Base-by-base conservation (phyloP, 2,888 invertebrate species). In the Polyploca ridens region DNA sequence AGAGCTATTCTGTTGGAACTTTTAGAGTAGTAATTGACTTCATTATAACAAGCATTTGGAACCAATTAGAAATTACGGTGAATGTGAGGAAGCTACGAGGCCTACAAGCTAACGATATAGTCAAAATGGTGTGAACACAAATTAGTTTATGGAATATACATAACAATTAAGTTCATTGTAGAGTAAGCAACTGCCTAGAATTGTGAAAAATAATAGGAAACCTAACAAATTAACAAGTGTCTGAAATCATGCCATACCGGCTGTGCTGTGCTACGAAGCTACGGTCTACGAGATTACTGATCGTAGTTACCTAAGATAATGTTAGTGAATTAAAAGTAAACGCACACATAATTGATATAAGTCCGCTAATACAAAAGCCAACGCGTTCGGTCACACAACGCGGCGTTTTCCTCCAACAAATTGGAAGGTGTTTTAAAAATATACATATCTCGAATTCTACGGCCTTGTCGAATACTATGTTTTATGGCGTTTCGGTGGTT, bases 381-480 rank as follows among this genome's bases (percentile, higher is more conserved):
- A 54, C 6, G 10, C 7, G n/a, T n/a, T 46, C 46, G 19, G 3
- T 54, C 19, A 54, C 7, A 19, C 19, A 54, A 54, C 54, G 19
- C 54, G 19, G 10, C 46, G 46, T 46, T 46, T 41, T 19, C 54
- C 54, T 54, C 54, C 10, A 54, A 54, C 19, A 19, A 54, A 54
- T 54, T 54, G 54, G 16, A 19, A 16, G 54, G 19, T 41, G 27
- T 44, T n/a, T 60, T 60, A 27, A 61, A 41, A 19, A 61, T 14
- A 19, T 16, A 38, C 13, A 41, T 41, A 13, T 33, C 41, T 41
- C 19, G 41, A 61, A 61, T 27, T 61, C 44, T 27, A 41, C 14
- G 61, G 11, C 61, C 61, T 61, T 61, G 61, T 41, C 19, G 7
- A 41, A 11, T 35, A 16, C 16, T 60, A 38, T 61, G 41, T 61